Conservation (phyloP, 1,140 invertebrate genomes). For the Calycopis cecrops region DNA sequence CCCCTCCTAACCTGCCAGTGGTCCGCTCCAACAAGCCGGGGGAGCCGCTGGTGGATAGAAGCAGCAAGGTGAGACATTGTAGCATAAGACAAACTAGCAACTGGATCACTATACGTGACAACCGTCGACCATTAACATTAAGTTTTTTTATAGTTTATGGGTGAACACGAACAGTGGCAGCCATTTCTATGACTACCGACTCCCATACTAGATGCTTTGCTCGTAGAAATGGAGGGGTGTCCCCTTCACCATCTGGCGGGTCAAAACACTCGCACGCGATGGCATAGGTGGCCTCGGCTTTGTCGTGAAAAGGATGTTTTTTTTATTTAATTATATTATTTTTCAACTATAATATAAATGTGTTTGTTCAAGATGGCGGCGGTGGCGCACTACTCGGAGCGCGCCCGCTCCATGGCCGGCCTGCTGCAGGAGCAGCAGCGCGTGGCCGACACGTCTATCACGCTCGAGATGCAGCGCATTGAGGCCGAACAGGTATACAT, state of each 20-base stretch:
- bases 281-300: no score
- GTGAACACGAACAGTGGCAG: no score
- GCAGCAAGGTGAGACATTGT: conserved; percentile 61
- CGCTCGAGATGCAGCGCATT: conserved; percentile 74
- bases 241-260: no score
- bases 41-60: conserved; percentile 71
- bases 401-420: conserved; percentile 62
- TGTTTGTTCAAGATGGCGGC: conserved; percentile 55
- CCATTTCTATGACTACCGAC: no score
- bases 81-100: no score
- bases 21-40: conserved; percentile 30
- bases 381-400: conserved; percentile 67
- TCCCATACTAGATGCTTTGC: no score
- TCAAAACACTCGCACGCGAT: no score
- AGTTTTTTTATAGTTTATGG: neutral
- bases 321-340: no score
- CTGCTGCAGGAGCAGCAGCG: conserved; percentile 76
- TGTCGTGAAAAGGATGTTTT: no score
- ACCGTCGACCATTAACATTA: neutral
- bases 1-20: conserved; percentile 22
- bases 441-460: conserved; percentile 74
- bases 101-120: no score
- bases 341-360: neutral
- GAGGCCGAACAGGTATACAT: conserved; percentile 64
- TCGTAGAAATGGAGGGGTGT: no score